These are phyloP conservation scores for Drosophila sproati DNA, from an alignment of 1,140 invertebrate species.

Conservation along the genomic window DNA sequence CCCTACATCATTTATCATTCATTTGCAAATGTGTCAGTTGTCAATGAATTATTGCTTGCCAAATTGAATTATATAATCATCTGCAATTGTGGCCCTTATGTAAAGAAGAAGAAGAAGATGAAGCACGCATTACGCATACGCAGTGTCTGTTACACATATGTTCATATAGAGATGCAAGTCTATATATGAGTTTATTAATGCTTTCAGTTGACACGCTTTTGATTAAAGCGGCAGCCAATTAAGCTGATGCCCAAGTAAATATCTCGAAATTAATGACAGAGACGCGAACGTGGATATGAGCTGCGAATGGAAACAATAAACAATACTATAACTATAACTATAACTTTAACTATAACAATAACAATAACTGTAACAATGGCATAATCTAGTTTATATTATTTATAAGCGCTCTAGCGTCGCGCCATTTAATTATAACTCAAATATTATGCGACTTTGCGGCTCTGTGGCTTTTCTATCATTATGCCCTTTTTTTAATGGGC, in stretches of 20 bases:
- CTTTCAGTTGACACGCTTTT: constrained; percentile 30
- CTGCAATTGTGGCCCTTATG: constrained; percentile 3
- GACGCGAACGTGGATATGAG: constrained; percentile 28
- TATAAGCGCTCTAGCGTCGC: constrained; percentile 58
- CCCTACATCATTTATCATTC: background rate
- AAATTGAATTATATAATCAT: constrained; percentile 10
- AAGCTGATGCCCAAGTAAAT: constrained; percentile 46
- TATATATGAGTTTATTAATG: constrained; percentile 27
- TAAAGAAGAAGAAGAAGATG: background rate
- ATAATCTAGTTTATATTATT: constrained; percentile 36
- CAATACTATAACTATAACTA: constrained; percentile 51
- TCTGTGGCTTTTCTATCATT: constrained; percentile 31
- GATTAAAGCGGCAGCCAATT: constrained; percentile 41
- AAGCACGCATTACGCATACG: constrained; percentile 63
- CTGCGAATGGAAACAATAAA: constrained; percentile 35
- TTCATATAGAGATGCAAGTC: background rate
- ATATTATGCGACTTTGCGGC: constrained; percentile 50
- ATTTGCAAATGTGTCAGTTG: background rate
- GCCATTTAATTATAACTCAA: constrained; percentile 71
- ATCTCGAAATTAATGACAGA: constrained; percentile 68
- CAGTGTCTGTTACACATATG: constrained; percentile 55
- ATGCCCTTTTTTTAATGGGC: constrained; percentile 47
- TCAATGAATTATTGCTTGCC: background rate
- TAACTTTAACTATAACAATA: background rate
- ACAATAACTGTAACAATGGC: constrained; percentile 32